Evolutionary conservation across 2,888 invertebrate genomes (phyloP), one percentile per base, ranked within the genome.

Genomic region (Eueremaeus valkanovi): DNA sequence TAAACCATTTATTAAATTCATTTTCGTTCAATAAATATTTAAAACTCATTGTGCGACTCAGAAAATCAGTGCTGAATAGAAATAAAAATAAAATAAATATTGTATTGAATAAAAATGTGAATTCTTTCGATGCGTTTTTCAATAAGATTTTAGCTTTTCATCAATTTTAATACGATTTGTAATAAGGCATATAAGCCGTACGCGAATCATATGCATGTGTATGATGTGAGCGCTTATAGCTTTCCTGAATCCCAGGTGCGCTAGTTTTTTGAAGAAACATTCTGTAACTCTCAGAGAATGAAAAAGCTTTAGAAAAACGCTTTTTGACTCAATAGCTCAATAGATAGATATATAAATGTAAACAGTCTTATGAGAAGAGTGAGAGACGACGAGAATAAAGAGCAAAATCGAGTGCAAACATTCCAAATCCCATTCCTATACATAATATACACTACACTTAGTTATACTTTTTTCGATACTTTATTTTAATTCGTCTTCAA

Each of bases 141-240:
- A n/a, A n/a, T n/a, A n/a, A n/a, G n/a, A 13, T 58, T 58, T 27
- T 33, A 40, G 68, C 33, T 63, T 63, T 63, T 68, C 40, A 68
- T 68, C 68, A 40, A 68, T 68, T 68, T 68, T 68, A 68, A 68
- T 68, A 68, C 68, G 36, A 68, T 68, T 68, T 68, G 40, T 68
- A 68, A 68, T 68, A 68, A 68, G 68, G 40, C 40, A 24, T 68
- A 31, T 68, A 55, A 55, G 55, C 24, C 21, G 21, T 55, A 24
- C 11, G 49, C 40, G 11, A 9, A 49, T 18, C 49, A 55, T 24
- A 11, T n/a, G 55, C 55, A 55, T 5, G 36, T n/a, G n/a, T 36
- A 36, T 36, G 5, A 36, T 36, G 11, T 36, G 24, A 55, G 55
- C 45, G 18, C 45, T 45, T 11, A 11, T 45, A 55, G 55, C 24